phyloP scores from a whole-genome alignment of 2,113 vertebrate species.

The Phaethornis superciliosus region DNA sequence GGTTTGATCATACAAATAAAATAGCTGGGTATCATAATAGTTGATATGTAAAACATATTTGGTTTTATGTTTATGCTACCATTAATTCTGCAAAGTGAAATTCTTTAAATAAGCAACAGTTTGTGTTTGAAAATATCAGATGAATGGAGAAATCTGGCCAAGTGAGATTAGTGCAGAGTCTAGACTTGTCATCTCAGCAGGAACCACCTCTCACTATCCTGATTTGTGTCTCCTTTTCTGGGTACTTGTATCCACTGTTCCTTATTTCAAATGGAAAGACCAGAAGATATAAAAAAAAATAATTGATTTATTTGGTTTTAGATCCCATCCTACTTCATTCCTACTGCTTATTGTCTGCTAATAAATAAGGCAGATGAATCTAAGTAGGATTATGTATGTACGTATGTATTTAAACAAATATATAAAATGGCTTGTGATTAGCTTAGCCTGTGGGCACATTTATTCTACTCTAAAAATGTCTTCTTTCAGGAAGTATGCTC shows the following conservation, averaged over 20 bases:
- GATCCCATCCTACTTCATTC: background rate
- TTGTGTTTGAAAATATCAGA: background rate
- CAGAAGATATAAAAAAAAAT: rapidly evolving
- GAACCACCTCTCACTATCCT: background rate
- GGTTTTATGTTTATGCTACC: background rate
- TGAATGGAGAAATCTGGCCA: background rate
- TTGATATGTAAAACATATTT: background rate
- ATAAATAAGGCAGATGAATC: background rate
- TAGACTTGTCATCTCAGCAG: background rate
- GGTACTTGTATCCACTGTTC: background rate
- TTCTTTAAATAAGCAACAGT: background rate
- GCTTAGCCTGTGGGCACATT: background rate
- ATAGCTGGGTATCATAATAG: background rate
- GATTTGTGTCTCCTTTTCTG: background rate
- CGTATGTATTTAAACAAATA: background rate
- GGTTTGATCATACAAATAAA: background rate
- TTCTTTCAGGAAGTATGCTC: background rate
- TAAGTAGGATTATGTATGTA: background rate
- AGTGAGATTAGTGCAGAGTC: rapidly evolving
- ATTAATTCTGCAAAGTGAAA: background rate
- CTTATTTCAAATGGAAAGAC: background rate
- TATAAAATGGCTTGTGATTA: background rate
- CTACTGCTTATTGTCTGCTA: background rate
- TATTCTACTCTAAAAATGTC: background rate
- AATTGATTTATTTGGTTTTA: background rate